Percentiles rank a stretch among this genome's conserved stretches.
Evolutionary conservation across 2,797 vertebrate species (phyloP).

Genomic region (Propithecus deckenii): DNA sequence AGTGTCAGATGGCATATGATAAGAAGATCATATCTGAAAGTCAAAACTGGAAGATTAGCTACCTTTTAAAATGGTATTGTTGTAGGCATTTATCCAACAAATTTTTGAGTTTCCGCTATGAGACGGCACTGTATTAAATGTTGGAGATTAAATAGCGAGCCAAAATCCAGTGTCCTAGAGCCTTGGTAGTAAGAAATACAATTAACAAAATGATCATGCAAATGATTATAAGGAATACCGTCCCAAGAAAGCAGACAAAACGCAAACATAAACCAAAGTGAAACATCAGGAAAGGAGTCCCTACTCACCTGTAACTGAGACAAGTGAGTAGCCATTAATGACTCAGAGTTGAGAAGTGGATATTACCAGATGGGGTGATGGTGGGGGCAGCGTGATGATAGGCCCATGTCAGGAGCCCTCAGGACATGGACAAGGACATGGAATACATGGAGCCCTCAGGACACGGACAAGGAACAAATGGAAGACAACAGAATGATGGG

Average conservation of each 20-base stretch:
- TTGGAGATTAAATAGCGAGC: not conserved
- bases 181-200: not conserved
- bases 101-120: not conserved
- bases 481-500: not conserved
- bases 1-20: not conserved
- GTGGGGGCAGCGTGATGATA: accelerated
- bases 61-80: not conserved
- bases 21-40: not conserved
- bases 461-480: not conserved
- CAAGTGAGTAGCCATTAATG: not conserved
- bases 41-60: not conserved
- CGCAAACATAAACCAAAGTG: not conserved
- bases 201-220: not conserved
- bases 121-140: not conserved
- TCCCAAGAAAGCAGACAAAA: not conserved
- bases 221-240: not conserved
- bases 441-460: not conserved
- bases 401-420: not conserved
- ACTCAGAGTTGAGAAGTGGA: not conserved
- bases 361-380: accelerated
- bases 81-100: not conserved
- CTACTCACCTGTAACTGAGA: not conserved
- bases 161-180: not conserved
- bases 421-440: not conserved
- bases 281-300: not conserved